Evolutionary conservation across 2,888 invertebrate genomes (phyloP), one percentile per base, ranked within the genome.

Genomic region (Colostygia pectinataria): DNA sequence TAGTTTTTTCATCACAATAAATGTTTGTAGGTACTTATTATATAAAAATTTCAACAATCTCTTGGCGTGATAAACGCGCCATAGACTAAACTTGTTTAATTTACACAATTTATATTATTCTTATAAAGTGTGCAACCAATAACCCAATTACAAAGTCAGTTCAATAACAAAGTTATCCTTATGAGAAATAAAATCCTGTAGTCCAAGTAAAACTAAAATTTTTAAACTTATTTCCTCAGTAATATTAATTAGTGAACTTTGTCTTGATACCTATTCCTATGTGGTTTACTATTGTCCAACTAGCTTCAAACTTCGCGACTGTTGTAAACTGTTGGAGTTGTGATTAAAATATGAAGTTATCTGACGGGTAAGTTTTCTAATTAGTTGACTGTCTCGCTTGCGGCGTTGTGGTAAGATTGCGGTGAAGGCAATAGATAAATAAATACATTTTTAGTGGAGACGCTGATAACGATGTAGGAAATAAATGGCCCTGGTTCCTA

Each of bases 241-340:
- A 61, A 64, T 73, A 70, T 69, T 71, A 72, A 74, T 68, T 66
- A 66, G 57, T 33, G 24, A 71, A 73, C 61, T 74, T 68, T 47
- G 50, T 46, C 50, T 59, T 32, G 20, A 20, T 54, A 64, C 56
- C 61, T 61, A 67, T 63, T 65, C 61, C 58, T 56, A 43, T 64
- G 67, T 32, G 48, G 48, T 45, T 51, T 46, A 14, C 63, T 66
- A 66, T 62, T 71, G 74, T 66, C 61, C 65, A 71, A 74, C 57
- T 71, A 69, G 62, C 63, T 59, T 62, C 55, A 56, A 66, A 58
- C 61, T 59, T 36, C 27, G 47, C 54, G 62, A 64, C 64, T 66
- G 64, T 54, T 56, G 43, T 44, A 31, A 55, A 55, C 53, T 57
- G 39, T 31, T 38, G 44, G 18, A 51, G 41, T 57, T 59, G 51